Percentiles rank a stretch among this genome's conserved stretches.
Conservation (phyloP, 2,797 vertebrate species). For the Propithecus perrieri region DNA sequence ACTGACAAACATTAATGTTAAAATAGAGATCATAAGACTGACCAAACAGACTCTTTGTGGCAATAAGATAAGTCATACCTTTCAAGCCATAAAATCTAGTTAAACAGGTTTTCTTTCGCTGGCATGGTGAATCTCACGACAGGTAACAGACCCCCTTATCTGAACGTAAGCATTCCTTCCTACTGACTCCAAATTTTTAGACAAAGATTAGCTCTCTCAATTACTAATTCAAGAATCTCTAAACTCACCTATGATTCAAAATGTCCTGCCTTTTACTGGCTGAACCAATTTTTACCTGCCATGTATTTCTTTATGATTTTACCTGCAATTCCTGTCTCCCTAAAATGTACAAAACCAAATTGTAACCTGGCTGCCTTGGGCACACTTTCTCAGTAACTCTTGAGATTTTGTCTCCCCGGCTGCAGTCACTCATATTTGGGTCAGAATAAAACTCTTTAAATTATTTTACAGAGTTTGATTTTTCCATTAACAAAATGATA, state of each 20-base stretch:
- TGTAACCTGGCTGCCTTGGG: neutral
- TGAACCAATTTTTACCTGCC: neutral
- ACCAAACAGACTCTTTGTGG: neutral
- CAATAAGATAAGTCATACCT: neutral
- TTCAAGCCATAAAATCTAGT: neutral
- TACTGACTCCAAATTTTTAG: neutral
- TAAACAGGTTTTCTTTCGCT: neutral
- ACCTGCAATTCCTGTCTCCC: neutral
- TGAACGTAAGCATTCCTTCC: neutral
- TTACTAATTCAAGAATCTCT: neutral
- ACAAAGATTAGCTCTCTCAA: neutral
- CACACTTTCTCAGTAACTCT: neutral
- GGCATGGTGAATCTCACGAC: neutral
- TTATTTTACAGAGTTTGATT: neutral
- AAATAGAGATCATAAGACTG: neutral
- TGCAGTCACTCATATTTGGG: neutral
- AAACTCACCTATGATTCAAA: neutral
- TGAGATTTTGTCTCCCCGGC: neutral
- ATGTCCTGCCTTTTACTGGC: neutral
- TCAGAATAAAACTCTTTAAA: neutral
- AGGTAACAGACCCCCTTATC: neutral
- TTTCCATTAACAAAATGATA: neutral
- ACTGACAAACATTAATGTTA: neutral
- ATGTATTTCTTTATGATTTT: neutral
- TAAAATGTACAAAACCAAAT: neutral